Conservation (phyloP, 1,140 invertebrate species). For the Helicoverpa armigera region DNA sequence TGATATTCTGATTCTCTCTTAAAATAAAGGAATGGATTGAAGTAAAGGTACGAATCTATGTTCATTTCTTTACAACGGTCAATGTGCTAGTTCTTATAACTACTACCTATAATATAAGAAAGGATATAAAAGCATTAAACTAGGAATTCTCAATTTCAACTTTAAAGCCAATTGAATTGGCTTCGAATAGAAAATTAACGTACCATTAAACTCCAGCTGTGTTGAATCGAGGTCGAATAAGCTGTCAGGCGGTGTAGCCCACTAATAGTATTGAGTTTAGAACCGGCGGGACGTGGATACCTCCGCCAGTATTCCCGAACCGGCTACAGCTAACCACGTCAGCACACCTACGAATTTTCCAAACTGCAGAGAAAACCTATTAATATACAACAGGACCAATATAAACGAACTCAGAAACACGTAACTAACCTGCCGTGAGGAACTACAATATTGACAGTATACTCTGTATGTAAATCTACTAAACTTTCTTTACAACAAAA, state of each 20-base stretch:
- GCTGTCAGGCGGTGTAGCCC: background rate
- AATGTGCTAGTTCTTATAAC: too few relatives aligned
- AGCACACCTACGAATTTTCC: background rate
- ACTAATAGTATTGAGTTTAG: slow-evolving; percentile 14
- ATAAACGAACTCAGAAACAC: background rate
- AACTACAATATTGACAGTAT: background rate
- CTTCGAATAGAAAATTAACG: background rate
- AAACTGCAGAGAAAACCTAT: slow-evolving; percentile 2
- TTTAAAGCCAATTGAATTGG: background rate
- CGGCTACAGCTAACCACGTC: background rate
- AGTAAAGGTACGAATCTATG: too few relatives aligned
- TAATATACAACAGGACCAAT: background rate
- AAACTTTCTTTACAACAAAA: background rate
- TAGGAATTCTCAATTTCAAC: background rate
- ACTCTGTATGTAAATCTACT: slow-evolving; percentile 14
- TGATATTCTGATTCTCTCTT: too few relatives aligned
- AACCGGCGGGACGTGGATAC: background rate
- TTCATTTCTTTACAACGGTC: too few relatives aligned
- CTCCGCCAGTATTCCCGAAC: background rate
- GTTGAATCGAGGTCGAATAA: background rate
- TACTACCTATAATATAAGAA: too few relatives aligned
- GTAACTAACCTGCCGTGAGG: slow-evolving; percentile 18
- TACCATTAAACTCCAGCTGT: background rate
- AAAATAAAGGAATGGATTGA: too few relatives aligned
- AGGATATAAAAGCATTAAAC: too few relatives aligned